phyloP scores from a whole-genome alignment of 2,113 vertebrate genomes.

The Neofelis nebulosa region DNA sequence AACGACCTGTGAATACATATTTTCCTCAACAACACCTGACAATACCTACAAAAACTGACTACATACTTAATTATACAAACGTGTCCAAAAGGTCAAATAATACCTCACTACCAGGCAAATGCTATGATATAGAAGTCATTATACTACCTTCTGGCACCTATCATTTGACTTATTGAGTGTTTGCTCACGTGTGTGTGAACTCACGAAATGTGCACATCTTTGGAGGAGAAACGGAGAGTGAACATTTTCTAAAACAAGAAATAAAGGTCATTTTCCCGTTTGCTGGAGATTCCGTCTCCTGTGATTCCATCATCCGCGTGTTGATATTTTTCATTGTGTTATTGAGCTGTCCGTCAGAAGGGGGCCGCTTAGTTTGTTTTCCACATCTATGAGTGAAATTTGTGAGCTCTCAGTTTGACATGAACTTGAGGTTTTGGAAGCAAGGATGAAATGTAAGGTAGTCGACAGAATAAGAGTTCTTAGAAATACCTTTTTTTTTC shows the following conservation, averaged over 20 bases:
- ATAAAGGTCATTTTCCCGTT: conserved; percentile 34
- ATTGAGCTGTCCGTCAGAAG: conserved; percentile 23
- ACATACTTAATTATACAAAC: neutral
- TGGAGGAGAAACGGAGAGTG: neutral
- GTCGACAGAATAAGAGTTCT: conserved; percentile 54
- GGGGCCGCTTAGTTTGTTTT: conserved; percentile 25
- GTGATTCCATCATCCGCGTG: neutral
- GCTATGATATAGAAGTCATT: neutral
- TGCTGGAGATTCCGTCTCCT: conserved; percentile 4
- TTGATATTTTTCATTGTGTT: conserved; percentile 53
- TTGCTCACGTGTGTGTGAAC: neutral
- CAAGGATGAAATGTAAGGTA: conserved; percentile 3
- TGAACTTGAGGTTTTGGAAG: conserved; percentile 36
- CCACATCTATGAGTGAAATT: conserved; percentile 14
- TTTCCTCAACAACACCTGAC: conserved; percentile 48
- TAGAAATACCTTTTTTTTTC: neutral
- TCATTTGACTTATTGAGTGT: neutral
- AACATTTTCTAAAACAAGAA: conserved; percentile 26
- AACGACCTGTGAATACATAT: neutral
- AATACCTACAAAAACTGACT: neutral
- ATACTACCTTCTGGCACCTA: neutral
- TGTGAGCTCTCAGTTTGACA: conserved; percentile 15
- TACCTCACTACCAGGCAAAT: neutral
- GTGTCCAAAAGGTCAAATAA: neutral
- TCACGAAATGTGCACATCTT: neutral